Percentiles rank a stretch among this genome's conserved stretches.
Conservation (phyloP, 2,888 invertebrate species). For the Lamproptera curius region DNA sequence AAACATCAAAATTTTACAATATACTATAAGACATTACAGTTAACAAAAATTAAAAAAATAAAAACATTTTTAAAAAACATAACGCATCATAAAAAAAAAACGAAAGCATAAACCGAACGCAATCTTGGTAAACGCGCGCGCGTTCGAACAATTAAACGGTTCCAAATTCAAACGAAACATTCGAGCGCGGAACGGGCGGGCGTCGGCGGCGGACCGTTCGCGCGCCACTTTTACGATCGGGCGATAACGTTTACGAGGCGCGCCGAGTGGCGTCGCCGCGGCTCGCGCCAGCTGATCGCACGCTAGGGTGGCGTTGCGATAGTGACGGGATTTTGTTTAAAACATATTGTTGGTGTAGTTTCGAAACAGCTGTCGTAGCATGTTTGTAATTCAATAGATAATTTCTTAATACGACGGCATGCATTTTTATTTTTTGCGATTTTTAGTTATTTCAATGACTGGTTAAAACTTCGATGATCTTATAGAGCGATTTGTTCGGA, state of each 20-base stretch:
- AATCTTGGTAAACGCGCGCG: too few relatives aligned
- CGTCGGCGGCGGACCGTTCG: slow-evolving; percentile 55
- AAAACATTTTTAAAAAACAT: too few relatives aligned
- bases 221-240: slow-evolving; percentile 72
- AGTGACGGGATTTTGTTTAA: slow-evolving; percentile 21
- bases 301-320: slow-evolving; percentile 37
- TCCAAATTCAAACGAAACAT: slow-evolving; percentile 27
- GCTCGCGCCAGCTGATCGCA: slow-evolving; percentile 71
- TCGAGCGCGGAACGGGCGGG: slow-evolving; percentile 24
- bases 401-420: background rate
- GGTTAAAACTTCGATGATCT: too few relatives aligned
- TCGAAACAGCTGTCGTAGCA: background rate
- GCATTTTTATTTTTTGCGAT: background rate
- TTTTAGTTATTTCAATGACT: too few relatives aligned
- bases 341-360: too few relatives aligned
- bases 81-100: too few relatives aligned
- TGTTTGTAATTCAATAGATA: background rate
- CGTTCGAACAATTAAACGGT: slow-evolving; percentile 10
- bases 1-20: too few relatives aligned
- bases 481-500: too few relatives aligned
- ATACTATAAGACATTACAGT: too few relatives aligned
- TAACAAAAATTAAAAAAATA: too few relatives aligned
- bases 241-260: slow-evolving; percentile 75
- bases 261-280: slow-evolving; percentile 73
- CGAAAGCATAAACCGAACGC: too few relatives aligned